Evolutionary conservation across 2,888 invertebrate species (phyloP).

Genomic region (Phengaris alcon): DNA sequence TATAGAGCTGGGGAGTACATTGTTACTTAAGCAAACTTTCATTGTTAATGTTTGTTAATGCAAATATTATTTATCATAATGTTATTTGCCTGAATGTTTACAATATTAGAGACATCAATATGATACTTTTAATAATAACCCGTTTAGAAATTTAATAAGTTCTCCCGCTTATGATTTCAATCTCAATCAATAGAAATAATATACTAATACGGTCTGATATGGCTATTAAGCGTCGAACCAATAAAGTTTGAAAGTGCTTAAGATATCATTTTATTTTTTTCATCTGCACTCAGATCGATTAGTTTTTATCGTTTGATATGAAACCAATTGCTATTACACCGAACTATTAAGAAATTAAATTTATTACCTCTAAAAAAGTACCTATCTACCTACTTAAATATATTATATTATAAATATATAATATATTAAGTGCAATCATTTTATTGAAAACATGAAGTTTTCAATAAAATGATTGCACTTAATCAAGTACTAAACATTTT

Average conservation of each 20-base stretch:
- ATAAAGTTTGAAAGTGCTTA: conserved; percentile 4
- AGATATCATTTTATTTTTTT: neutral
- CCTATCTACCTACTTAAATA: too few species aligned
- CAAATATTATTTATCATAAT: neutral
- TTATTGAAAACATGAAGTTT: too few species aligned
- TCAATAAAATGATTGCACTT: too few species aligned
- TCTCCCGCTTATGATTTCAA: neutral
- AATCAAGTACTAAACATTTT: too few species aligned
- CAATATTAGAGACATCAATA: neutral
- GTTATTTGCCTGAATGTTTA: neutral
- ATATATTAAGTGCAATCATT: too few species aligned
- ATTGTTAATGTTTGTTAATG: neutral
- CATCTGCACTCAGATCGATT: neutral
- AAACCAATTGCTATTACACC: neutral
- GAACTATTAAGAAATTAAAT: neutral
- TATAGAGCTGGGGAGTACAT: neutral
- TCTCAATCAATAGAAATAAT: neutral
- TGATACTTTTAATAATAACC: neutral
- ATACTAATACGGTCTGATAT: too few species aligned
- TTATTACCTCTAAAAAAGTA: too few species aligned
- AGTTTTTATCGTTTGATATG: neutral
- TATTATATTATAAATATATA: too few species aligned
- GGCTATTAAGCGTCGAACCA: neutral
- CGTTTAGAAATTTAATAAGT: neutral
- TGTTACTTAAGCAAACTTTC: too few species aligned